Evolutionary conservation across 2,113 vertebrate genomes (phyloP), one percentile per base, ranked within the genome.

Genomic region (Marmota monax): DNA sequence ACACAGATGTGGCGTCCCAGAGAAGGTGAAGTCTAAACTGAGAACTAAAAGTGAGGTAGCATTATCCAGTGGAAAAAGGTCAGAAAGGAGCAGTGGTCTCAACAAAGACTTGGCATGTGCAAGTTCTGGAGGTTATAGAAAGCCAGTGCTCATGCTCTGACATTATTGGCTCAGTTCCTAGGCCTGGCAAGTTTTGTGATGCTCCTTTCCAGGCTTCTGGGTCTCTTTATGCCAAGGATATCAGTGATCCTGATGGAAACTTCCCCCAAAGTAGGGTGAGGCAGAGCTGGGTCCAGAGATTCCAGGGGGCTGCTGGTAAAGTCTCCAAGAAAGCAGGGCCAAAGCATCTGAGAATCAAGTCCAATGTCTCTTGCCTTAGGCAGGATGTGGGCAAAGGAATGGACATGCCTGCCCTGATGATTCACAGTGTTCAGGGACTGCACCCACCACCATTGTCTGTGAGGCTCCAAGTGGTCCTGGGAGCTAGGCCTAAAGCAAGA

Each of bases 21-120:
- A 34, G 37, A 22, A 94, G 56, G 23, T 37, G 37, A 63, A 67
- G n/a, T 45, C 20, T 48, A 73, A 89, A 93, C 32, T 74, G 18
- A 22, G 20, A 90, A 73, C 61, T 92, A 12, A 79, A 84, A 2
- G 5, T 56, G n/a, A 73, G 39, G 22, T 85, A 53, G 32, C 17
- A 53, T 93, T 85, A 67, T 65, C 78, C 25, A n/a, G 56, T 34
- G 42, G 39, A 94, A 88, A 58, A 88, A 22, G 72, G 32, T 4
- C 77, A 96, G 83, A 84, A 90, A 87, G 39, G 8, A 91, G 72
- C 37, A 82, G 78, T 72, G 69, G 8, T 92, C 45, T 88, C 67
- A 53, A 48, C 67, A 88, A 48, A 92, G 63, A 18, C 42, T 90
- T 34, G 37, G 7, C 11, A 5, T 70, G 23, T 48, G 5, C 69